phyloP scores from a whole-genome alignment of 2,888 invertebrate genomes.

The Muschampia plurimacula region DNA sequence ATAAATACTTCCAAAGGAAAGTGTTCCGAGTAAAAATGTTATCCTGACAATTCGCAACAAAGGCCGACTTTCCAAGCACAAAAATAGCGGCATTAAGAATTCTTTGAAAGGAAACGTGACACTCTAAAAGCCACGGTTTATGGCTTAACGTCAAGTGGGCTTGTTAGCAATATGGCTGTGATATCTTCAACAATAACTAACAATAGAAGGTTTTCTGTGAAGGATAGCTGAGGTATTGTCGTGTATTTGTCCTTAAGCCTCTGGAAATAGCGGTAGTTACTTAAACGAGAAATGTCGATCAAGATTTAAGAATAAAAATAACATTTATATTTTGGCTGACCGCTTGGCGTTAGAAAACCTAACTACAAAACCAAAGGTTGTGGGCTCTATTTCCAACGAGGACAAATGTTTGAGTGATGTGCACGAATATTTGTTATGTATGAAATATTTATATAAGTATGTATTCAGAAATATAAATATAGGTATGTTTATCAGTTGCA shows the following conservation, averaged over 20 bases:
- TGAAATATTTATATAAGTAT: no score
- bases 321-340: no score
- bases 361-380: no score
- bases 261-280: neutral
- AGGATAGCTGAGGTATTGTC: neutral
- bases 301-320: no score
- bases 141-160: slow-evolving; percentile 8
- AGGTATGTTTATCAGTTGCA: no score
- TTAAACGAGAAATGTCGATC: no score
- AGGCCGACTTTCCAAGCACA: slow-evolving; percentile 11
- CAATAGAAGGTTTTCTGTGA: neutral
- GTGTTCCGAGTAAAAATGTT: slow-evolving; percentile 12
- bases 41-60: slow-evolving; percentile 25
- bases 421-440: no score
- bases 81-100: slow-evolving; percentile 12
- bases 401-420: no score
- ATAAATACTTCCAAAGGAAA: neutral
- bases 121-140: slow-evolving; percentile 4
- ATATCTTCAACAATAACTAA: slow-evolving; percentile 7
- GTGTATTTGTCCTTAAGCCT: neutral
- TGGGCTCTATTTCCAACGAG: no score
- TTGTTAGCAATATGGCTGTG: slow-evolving; percentile 13
- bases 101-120: slow-evolving; percentile 18
- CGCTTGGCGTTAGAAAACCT: no score
- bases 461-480: no score